Evolutionary conservation across 1,140 invertebrate genomes (phyloP).

Genomic region (Saccostrea cuccullata): DNA sequence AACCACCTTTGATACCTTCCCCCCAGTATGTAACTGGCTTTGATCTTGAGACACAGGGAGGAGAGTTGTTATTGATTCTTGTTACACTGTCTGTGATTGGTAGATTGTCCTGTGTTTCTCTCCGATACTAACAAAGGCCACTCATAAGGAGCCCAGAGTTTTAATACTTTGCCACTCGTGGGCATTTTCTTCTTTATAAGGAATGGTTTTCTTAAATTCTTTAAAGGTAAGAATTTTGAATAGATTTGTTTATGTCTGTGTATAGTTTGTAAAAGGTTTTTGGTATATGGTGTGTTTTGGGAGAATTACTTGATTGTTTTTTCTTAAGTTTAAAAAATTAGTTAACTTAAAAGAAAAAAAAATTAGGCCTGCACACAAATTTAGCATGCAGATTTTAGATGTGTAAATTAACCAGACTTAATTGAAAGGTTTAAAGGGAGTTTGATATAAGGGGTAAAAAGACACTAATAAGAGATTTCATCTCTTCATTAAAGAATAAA

Average conservation of each 20-base stretch:
- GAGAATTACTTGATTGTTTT: neutral
- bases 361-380: too few species aligned
- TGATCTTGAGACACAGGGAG: constrained; percentile 25
- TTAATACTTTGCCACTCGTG: neutral
- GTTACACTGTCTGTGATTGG: neutral
- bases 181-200: neutral
- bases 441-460: too few species aligned
- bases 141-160: neutral
- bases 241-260: neutral
- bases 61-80: constrained; percentile 26
- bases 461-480: too few species aligned
- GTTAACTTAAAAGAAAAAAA: neutral
- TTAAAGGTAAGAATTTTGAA: constrained; percentile 14
- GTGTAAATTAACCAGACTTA: too few species aligned
- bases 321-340: neutral
- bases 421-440: too few species aligned
- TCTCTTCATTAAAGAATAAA: neutral
- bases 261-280: neutral
- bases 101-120: neutral
- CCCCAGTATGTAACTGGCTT: neutral
- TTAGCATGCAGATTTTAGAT: too few species aligned
- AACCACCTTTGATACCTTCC: constrained; percentile 26
- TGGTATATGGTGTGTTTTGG: neutral
- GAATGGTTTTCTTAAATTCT: constrained; percentile 32
- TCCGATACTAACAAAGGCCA: constrained; percentile 10